phyloP scores from a whole-genome alignment of 2,113 vertebrate species.

The Brachyhypopomus occidentalis region DNA sequence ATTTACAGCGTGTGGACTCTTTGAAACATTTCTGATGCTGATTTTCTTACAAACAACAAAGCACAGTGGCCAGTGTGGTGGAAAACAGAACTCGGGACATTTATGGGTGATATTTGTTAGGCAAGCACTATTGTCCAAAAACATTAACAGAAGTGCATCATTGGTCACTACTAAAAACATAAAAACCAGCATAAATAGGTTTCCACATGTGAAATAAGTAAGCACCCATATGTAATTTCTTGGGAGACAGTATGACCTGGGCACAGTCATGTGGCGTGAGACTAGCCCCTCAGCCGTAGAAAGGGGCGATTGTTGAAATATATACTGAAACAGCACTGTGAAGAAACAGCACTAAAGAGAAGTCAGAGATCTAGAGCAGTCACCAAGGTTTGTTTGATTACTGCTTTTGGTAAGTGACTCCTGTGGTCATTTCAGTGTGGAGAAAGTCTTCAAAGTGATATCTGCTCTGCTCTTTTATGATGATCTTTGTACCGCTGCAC shows the following conservation, averaged over 20 bases:
- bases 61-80: constrained; percentile 52
- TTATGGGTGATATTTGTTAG: not conserved
- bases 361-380: not conserved
- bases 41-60: constrained; percentile 59
- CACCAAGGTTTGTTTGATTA: constrained; percentile 9
- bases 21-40: constrained; percentile 64
- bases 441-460: not conserved
- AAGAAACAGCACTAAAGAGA: not conserved
- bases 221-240: not conserved
- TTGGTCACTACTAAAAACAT: too few relatives aligned
- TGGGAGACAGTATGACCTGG: not conserved
- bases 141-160: too few relatives aligned
- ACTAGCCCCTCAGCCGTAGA: not conserved
- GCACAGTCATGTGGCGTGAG: not conserved
- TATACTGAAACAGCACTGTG: not conserved
- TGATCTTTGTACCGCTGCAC: not conserved
- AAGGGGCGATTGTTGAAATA: not conserved
- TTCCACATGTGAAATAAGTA: not conserved
- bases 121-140: too few relatives aligned
- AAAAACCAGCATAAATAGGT: not conserved
- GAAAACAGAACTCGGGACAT: not conserved
- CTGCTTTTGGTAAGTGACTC: not conserved
- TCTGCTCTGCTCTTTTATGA: not conserved
- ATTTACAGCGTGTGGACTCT: constrained; percentile 32
- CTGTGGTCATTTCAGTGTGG: not conserved